A percentile compares a stretch with the other conserved stretches of the same genome.
Conservation (phyloP, 2,888 invertebrate species). For the Siphonodentalium dalli region DNA sequence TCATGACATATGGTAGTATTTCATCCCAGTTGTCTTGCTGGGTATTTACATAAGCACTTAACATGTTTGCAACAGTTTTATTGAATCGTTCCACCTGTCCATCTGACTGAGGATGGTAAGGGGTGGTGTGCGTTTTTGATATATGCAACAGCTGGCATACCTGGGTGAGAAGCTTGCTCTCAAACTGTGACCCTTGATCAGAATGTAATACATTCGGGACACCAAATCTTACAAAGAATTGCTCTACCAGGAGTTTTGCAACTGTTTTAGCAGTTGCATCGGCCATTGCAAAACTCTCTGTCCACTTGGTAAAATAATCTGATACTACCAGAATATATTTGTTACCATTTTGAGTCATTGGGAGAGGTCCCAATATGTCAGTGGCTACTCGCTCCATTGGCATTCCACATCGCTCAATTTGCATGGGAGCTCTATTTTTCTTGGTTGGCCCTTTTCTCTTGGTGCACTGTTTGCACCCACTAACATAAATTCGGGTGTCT, state of each 20-base stretch:
- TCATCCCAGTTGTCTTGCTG: neutral
- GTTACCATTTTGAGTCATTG: conserved; percentile 2
- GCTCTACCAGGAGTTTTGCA: neutral
- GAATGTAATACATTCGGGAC: neutral
- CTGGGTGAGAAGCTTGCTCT: neutral
- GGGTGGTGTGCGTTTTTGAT: conserved; percentile 4
- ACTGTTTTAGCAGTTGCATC: neutral
- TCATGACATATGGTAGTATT: conserved; percentile 4
- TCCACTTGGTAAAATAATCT: conserved; percentile 8
- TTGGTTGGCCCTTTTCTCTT: conserved; percentile 1
- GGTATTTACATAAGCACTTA: conserved; percentile 2
- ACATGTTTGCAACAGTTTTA: neutral
- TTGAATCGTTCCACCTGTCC: conserved; percentile 2
- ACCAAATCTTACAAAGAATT: neutral
- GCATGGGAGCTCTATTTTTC: neutral
- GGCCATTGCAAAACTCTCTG: conserved; percentile 1
- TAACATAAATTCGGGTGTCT: neutral
- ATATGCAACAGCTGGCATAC: neutral
- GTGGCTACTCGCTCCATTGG: conserved; percentile 7
- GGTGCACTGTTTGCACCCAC: conserved; percentile 3
- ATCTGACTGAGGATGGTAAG: neutral
- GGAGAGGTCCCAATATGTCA: neutral
- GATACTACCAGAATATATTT: conserved; percentile 6
- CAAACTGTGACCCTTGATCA: conserved; percentile 1
- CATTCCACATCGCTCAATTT: neutral